Conservation (phyloP, 2,888 invertebrate species). For the Xanthia icteritia region DNA sequence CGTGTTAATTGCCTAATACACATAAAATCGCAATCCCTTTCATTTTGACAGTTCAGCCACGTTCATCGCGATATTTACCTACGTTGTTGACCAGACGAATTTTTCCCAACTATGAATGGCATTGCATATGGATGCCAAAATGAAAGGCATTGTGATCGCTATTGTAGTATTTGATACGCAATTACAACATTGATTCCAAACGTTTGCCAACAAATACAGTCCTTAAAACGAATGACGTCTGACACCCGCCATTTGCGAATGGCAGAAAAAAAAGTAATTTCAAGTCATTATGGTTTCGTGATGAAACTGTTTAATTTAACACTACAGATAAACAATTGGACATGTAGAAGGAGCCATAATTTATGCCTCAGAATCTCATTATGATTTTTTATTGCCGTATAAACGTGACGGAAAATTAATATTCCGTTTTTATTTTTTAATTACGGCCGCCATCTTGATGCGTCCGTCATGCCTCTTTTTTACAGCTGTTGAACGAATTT, state of each 20-base stretch:
- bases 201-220: too few relatives aligned
- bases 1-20: too few relatives aligned
- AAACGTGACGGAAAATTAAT: conserved; percentile 72
- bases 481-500: conserved; percentile 55
- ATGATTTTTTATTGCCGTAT: conserved; percentile 59
- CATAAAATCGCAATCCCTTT: too few relatives aligned
- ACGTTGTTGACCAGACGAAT: too few relatives aligned
- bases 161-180: too few relatives aligned
- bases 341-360: conserved; percentile 52
- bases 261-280: conserved; percentile 20
- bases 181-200: too few relatives aligned
- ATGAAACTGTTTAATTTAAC: conserved; percentile 39
- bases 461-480: conserved; percentile 69
- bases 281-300: conserved; percentile 30
- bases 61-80: too few relatives aligned
- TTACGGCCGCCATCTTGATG: conserved; percentile 74
- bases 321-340: conserved; percentile 56
- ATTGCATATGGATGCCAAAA: too few relatives aligned
- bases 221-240: too few relatives aligned
- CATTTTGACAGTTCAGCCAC: too few relatives aligned
- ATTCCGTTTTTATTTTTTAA: conserved; percentile 70
- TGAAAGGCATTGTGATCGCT: too few relatives aligned
- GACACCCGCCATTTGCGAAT: neutral
- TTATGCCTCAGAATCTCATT: conserved; percentile 58
- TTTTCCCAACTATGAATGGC: too few relatives aligned